Base-by-base conservation (phyloP, 2,113 vertebrate species). In the Menidia beryllina region DNA sequence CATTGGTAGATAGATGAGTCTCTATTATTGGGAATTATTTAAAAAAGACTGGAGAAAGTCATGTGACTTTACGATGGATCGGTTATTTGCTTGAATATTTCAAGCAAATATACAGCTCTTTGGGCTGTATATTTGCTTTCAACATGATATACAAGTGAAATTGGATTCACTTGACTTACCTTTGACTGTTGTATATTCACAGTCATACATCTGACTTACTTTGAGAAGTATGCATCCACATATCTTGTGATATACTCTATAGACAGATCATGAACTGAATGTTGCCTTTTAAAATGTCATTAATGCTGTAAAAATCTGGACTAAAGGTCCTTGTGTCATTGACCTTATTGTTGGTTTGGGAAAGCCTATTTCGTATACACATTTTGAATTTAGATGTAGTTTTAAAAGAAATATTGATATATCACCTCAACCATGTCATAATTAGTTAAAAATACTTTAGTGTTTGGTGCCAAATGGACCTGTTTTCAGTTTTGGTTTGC, bases 201-300 rank as follows among this genome's bases (percentile, higher is more conserved):
- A 9, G 30, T 61, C 25, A 34, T 19, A 19, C n/a, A n/a, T 21
- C 60, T 45, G 20, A 54, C 41, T 48, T 19, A 30, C 27, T 38
- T 4, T 17, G 19, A 3, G 39, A 68, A 11, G 15, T n/a, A 49
- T 12, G 5, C 38, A 41, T 34, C 6, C 41, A 48, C 45, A 60
- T 17, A 68, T 26, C 23, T 54, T 68, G 72, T 60, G 39, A 75
- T 23, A 39, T 36, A 7, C 12, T 52, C 17, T 1, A 14, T 14
- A 2, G 48, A 61, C 41, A 59, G 19, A 21, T 49, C 5, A 58
- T 12, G 10, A 12, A 65, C 5, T 76, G 34, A 25, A 14, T 51
- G 21, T 24, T 56, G 6, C 25, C 45, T 51, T 21, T 52, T 62
- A 36, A 36, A 38, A 45, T 25, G 27, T 23, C 30, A 54, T 39